Percentiles rank a stretch among this genome's conserved stretches.
These are phyloP conservation scores for Sarcophaga rosellei DNA, from an alignment of 2,888 invertebrate genomes.

Conservation along the genomic window DNA sequence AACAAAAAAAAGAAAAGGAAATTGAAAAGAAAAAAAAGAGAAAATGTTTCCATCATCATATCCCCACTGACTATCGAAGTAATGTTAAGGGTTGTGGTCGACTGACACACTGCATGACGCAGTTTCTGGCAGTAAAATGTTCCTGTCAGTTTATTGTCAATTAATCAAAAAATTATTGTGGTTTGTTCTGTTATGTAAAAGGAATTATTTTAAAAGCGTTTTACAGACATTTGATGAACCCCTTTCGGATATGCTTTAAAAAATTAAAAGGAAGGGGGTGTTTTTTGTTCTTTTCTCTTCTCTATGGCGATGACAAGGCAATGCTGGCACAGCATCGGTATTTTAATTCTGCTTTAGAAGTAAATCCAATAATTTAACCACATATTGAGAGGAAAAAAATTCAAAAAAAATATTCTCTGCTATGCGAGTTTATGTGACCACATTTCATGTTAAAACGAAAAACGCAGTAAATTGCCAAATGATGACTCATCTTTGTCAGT, in stretches of 20 bases:
- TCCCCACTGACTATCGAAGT: background rate
- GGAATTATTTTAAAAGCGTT: background rate
- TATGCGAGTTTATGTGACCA: too few species aligned
- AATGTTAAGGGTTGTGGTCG: background rate
- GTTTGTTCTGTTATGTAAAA: background rate
- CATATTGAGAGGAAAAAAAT: too few species aligned
- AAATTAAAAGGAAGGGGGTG: too few species aligned
- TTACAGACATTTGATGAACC: background rate
- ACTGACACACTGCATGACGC: background rate
- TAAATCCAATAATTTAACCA: too few species aligned
- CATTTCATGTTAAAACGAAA: too few species aligned
- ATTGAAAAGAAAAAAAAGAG: background rate
- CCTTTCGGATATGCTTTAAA: background rate
- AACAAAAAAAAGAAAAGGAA: background rate
- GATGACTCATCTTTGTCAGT: too few species aligned
- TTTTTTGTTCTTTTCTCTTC: too few species aligned
- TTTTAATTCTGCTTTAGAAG: too few species aligned
- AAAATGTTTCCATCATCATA: background rate
- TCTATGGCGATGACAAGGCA: too few species aligned
- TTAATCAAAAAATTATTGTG: conserved; percentile 40
- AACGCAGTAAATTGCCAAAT: too few species aligned
- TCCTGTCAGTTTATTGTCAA: conserved; percentile 51
- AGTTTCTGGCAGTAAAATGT: conserved; percentile 4
- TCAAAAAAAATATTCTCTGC: too few species aligned
- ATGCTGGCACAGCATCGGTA: too few species aligned